phyloP scores from a whole-genome alignment of 2,888 invertebrate species.

The Tetrapedia diversipes region DNA sequence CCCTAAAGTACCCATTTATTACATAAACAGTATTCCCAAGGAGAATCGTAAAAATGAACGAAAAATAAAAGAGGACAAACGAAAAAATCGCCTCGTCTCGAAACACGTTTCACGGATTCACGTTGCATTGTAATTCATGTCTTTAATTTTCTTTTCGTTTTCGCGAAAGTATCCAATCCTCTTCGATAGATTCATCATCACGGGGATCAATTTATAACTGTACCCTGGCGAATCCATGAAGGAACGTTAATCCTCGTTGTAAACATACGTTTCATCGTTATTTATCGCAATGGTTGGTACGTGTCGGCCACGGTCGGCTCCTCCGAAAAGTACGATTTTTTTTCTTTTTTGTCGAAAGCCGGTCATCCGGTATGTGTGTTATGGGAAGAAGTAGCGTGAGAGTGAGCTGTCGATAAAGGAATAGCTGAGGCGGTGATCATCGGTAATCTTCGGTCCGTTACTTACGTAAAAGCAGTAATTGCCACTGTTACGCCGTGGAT shows the following conservation, averaged over 20 bases:
- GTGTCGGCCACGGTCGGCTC: too few species aligned
- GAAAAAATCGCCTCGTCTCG: too few species aligned
- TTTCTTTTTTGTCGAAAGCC: slow-evolving; percentile 21
- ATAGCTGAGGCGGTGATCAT: slow-evolving; percentile 54
- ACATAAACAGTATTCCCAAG: too few species aligned
- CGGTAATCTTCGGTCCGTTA: slow-evolving; percentile 56
- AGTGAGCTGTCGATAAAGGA: slow-evolving; percentile 55
- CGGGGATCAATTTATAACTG: slow-evolving; percentile 44
- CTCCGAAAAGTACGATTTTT: slow-evolving; percentile 22
- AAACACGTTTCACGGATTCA: too few species aligned
- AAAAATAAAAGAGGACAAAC: too few species aligned
- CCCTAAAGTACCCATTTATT: too few species aligned
- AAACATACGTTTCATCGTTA: slow-evolving; percentile 34
- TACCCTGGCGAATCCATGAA: slow-evolving; percentile 3
- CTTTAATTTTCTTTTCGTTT: not conserved
- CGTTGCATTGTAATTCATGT: too few species aligned
- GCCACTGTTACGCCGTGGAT: slow-evolving; percentile 56
- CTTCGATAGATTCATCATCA: not conserved
- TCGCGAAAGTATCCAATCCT: not conserved
- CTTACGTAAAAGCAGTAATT: slow-evolving; percentile 58
- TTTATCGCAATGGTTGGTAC: slow-evolving; percentile 30
- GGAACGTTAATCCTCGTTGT: slow-evolving; percentile 14
- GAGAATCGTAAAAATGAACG: too few species aligned
- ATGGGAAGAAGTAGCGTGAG: slow-evolving; percentile 50
- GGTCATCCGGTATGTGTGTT: slow-evolving; percentile 17